These are phyloP conservation scores for Coenobita brevimanus DNA, from an alignment of 1,140 invertebrate genomes.

Conservation along the genomic window DNA sequence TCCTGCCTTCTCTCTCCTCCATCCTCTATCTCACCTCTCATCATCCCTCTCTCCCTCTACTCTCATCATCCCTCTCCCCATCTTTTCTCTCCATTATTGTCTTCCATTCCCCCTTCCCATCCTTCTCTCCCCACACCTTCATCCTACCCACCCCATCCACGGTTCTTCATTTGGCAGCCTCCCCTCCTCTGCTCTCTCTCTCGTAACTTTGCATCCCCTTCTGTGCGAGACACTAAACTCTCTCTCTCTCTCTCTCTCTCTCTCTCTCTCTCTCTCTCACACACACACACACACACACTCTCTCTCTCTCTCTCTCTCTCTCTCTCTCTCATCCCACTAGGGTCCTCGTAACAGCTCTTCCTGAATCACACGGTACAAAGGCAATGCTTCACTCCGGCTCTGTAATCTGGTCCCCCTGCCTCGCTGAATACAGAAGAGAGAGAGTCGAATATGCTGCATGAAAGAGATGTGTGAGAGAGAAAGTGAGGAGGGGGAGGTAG, in stretches of 20 bases:
- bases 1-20: too few species aligned
- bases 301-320: neutral
- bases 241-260: slow-evolving; percentile 20
- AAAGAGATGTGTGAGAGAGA: too few species aligned
- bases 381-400: neutral
- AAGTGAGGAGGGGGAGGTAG: too few species aligned
- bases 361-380: neutral
- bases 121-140: neutral
- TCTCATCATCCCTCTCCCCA: too few species aligned
- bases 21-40: too few species aligned
- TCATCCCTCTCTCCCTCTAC: too few species aligned
- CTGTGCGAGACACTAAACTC: neutral
- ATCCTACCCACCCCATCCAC: neutral
- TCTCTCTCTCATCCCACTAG: neutral
- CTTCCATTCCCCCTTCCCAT: neutral
- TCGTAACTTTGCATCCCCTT: neutral
- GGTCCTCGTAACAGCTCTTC: neutral
- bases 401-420: too few species aligned
- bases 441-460: too few species aligned
- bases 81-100: too few species aligned
- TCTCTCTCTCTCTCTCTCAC: neutral
- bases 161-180: neutral
- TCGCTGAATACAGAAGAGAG: too few species aligned
- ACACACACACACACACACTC: neutral
- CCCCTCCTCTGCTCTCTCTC: neutral